Evolutionary conservation across 2,888 invertebrate genomes (phyloP).

Genomic region (Artemia sinica): DNA sequence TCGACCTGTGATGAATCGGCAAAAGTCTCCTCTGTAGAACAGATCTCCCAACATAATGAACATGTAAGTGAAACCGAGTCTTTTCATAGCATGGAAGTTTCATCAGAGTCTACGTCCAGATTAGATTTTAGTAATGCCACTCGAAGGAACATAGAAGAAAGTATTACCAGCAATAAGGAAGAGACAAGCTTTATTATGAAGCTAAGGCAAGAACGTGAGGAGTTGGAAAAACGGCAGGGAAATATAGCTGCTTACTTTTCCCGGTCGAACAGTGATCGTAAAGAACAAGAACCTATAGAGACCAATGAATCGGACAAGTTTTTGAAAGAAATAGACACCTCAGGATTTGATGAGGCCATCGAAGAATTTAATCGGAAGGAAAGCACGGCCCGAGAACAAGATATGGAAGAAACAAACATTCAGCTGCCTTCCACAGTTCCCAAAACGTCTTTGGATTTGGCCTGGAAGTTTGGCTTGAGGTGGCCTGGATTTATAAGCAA

Average conservation of each 20-base stretch:
- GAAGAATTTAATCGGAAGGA: neutral
- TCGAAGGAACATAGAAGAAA: neutral
- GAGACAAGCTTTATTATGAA: too few species aligned
- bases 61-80: conserved; percentile 1
- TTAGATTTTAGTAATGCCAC: neutral
- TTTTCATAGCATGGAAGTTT: neutral
- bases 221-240: too few species aligned
- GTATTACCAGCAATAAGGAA: too few species aligned
- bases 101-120: neutral
- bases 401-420: neutral
- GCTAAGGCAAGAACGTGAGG: too few species aligned
- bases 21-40: neutral
- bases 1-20: neutral
- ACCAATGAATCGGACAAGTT: too few species aligned
- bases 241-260: too few species aligned
- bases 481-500: too few species aligned
- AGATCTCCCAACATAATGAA: neutral
- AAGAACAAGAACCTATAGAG: too few species aligned
- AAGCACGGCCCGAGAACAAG: neutral
- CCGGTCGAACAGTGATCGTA: too few species aligned
- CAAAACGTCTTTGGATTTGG: neutral
- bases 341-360: neutral
- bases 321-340: too few species aligned
- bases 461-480: too few species aligned
- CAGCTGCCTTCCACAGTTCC: neutral